These are phyloP conservation scores for Himantopus leucocephalus DNA, from an alignment of 2,113 vertebrate species.

Conservation along the genomic window DNA sequence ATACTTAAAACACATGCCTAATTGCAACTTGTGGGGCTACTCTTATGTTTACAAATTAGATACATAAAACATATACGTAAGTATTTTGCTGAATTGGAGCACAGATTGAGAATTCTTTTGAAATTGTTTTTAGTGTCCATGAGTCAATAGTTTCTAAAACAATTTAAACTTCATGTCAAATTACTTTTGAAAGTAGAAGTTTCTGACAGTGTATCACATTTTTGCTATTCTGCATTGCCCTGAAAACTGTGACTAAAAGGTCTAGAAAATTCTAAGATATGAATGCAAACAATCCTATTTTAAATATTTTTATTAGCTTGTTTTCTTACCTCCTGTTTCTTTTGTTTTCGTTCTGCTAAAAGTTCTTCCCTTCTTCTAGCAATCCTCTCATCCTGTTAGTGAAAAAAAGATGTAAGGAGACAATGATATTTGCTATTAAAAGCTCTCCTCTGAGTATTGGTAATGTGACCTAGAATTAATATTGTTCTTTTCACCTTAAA, in stretches of 20 bases:
- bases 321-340: constrained; percentile 69
- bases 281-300: neutral
- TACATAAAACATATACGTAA: neutral
- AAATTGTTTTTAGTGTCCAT: neutral
- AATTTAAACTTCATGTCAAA: neutral
- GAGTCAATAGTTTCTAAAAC: neutral
- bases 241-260: neutral
- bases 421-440: neutral
- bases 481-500: neutral
- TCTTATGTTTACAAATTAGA: neutral
- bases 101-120: neutral
- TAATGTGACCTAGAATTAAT: neutral
- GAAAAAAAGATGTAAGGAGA: neutral
- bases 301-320: neutral
- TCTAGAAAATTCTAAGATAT: neutral
- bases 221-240: neutral
- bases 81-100: neutral
- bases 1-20: neutral
- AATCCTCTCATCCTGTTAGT: constrained; percentile 79
- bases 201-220: neutral
- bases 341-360: constrained; percentile 71
- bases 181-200: neutral
- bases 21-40: neutral
- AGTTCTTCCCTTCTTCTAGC: constrained; percentile 86
- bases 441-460: neutral